Conservation (phyloP, 2,113 vertebrate species). For the Urocolius indicus region DNA sequence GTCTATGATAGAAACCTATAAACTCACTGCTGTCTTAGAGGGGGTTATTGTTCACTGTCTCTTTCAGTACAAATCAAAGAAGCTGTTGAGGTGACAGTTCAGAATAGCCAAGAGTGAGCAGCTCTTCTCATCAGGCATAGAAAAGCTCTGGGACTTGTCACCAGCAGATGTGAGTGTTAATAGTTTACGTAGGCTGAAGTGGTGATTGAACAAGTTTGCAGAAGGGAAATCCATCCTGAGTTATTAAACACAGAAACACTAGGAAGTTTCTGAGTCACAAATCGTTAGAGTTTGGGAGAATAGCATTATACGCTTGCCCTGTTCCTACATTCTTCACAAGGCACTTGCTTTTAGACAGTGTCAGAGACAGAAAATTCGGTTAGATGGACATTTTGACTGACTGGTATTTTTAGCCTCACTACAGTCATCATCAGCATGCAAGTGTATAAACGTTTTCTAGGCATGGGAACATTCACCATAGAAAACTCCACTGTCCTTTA, state of each 20-base stretch:
- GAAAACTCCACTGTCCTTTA: not conserved
- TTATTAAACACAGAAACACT: not conserved
- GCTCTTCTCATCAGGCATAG: not conserved
- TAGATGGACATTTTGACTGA: not conserved
- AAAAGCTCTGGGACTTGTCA: not conserved
- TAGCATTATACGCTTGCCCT: not conserved
- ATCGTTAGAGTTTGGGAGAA: not conserved
- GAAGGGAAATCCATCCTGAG: not conserved
- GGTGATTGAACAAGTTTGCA: conserved; percentile 6
- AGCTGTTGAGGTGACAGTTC: not conserved
- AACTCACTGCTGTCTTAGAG: not conserved
- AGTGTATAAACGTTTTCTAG: not conserved
- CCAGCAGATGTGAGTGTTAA: not conserved
- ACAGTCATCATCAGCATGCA: not conserved
- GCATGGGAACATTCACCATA: not conserved
- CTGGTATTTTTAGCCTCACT: not conserved
- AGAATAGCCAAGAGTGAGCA: not conserved
- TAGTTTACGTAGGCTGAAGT: not conserved
- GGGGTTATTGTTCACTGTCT: not conserved
- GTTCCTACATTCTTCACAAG: not conserved
- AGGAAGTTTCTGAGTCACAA: not conserved
- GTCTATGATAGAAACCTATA: not conserved
- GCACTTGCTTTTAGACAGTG: not conserved
- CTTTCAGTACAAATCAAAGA: not conserved
- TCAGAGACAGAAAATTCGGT: not conserved